A percentile compares a stretch with the other conserved stretches of the same genome.
These are phyloP conservation scores for Drosophila triauraria DNA, from an alignment of 1,140 invertebrate species.

Conservation along the genomic window DNA sequence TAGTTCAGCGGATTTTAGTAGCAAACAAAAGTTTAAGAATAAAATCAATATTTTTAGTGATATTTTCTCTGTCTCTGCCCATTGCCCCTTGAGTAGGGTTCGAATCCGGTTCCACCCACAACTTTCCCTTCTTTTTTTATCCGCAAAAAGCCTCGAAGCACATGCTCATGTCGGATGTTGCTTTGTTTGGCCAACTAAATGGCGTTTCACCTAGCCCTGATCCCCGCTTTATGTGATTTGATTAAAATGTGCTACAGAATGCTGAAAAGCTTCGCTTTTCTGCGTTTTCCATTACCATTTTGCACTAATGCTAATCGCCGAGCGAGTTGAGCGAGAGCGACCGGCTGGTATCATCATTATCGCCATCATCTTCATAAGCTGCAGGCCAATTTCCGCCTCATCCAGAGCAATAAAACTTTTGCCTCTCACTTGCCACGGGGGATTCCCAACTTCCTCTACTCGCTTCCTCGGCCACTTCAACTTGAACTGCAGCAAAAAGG, in stretches of 20 bases:
- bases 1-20: no score
- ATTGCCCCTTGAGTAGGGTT: conserved; percentile 67
- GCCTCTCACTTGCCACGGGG: conserved; percentile 16
- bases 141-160: conserved; percentile 5
- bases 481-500: conserved; percentile 37
- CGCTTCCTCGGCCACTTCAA: conserved; percentile 26
- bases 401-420: conserved; percentile 64
- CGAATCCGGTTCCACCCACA: conserved; percentile 12
- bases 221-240: conserved; percentile 59
- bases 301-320: background rate
- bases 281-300: background rate
- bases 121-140: conserved; percentile 48
- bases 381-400: conserved; percentile 47
- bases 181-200: conserved; percentile 61
- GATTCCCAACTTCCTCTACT: conserved; percentile 31
- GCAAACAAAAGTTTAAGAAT: no score
- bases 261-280: conserved; percentile 28
- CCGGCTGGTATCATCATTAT: conserved; percentile 1
- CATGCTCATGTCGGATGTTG: conserved; percentile 53
- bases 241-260: conserved; percentile 63
- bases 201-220: conserved; percentile 51
- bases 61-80: conserved; percentile 28
- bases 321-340: background rate
- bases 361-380: conserved; percentile 39
- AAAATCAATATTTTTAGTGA: no score